These are phyloP conservation scores for Eilema griseolum DNA, from an alignment of 2,888 invertebrate genomes.

Conservation along the genomic window DNA sequence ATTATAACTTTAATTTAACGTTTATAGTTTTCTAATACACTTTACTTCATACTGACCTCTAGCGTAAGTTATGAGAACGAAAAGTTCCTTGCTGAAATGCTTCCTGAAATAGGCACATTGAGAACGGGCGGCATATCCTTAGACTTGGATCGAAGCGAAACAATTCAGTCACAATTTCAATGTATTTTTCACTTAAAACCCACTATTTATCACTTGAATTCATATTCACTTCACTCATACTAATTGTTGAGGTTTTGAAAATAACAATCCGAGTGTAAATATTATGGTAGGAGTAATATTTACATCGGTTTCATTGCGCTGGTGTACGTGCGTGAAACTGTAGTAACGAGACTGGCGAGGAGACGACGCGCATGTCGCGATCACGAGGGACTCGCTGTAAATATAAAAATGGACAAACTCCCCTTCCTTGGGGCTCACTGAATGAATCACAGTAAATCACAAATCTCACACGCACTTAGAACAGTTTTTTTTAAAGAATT, in stretches of 20 bases:
- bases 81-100: slow-evolving; percentile 83
- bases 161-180: slow-evolving; percentile 69
- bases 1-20: slow-evolving; percentile 35
- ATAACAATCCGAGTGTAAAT: slow-evolving; percentile 79
- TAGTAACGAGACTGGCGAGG: slow-evolving; percentile 83
- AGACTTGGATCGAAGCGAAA: slow-evolving; percentile 81
- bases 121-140: slow-evolving; percentile 80
- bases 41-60: slow-evolving; percentile 79
- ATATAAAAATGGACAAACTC: slow-evolving; percentile 87
- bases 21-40: slow-evolving; percentile 29
- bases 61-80: slow-evolving; percentile 82
- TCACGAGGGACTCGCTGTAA: slow-evolving; percentile 84
- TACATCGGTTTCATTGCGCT: slow-evolving; percentile 81
- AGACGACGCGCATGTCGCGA: slow-evolving; percentile 85
- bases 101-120: slow-evolving; percentile 83
- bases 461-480: slow-evolving; percentile 65
- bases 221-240: slow-evolving; percentile 62
- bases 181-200: slow-evolving; percentile 70
- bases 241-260: slow-evolving; percentile 70
- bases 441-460: slow-evolving; percentile 83
- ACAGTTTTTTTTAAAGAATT: slow-evolving; percentile 62
- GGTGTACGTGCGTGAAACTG: slow-evolving; percentile 84
- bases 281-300: slow-evolving; percentile 83
- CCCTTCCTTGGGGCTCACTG: slow-evolving; percentile 83
- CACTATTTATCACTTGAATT: slow-evolving; percentile 62